Evolutionary conservation across 2,113 vertebrate species (phyloP), one percentile per base, ranked within the genome.

Genomic region (Emydocephalus ijimae): DNA sequence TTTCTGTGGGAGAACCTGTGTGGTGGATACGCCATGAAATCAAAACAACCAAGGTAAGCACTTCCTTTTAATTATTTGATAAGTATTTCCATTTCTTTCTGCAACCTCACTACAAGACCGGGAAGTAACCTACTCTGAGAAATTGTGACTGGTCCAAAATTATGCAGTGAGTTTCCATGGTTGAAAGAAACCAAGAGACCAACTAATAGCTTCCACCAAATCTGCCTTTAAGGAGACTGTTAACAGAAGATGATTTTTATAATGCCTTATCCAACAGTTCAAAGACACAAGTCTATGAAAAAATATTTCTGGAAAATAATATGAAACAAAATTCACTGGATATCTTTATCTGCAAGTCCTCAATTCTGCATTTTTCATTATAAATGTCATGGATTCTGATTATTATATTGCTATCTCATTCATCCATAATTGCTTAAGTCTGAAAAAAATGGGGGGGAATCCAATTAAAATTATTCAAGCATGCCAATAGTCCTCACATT

Each of bases 21-120:
- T 43, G 85, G 55, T 85, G n/a, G 87, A 59, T 87, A 8, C 50
- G 59, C 69, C 96, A 97, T 52, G 94, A 97, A 90, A 95, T 97
- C 87, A 96, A 97, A 93, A 95, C 93, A 90, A 97, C 90, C 59
- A 97, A 97, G 97, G 97, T 97, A 97, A 64, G 88, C 34, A n/a
- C 24, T 0, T 57, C 87, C 61, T 15, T 15, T 14, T 52, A 48
- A 18, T 81, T 81, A 81, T 43, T 39, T 81, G 2, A 39, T 43
- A 43, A 81, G 34, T 43, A 43, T 81, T 81, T 39, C 18, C 74
- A 43, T 81, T 39, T 81, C 74, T 81, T 81, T 81, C 74, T 81
- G 34, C 34, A 81, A 81, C 18, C 74, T 81, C 74, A 43, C 74
- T 21, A 81, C 74, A 81, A 43, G 74, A 81, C 69, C 43, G 34